A percentile compares a stretch with the other conserved stretches of the same genome.
These are phyloP conservation scores for Tachyglossus aculeatus DNA, from an alignment of 2,797 vertebrate genomes.

Conservation along the genomic window DNA sequence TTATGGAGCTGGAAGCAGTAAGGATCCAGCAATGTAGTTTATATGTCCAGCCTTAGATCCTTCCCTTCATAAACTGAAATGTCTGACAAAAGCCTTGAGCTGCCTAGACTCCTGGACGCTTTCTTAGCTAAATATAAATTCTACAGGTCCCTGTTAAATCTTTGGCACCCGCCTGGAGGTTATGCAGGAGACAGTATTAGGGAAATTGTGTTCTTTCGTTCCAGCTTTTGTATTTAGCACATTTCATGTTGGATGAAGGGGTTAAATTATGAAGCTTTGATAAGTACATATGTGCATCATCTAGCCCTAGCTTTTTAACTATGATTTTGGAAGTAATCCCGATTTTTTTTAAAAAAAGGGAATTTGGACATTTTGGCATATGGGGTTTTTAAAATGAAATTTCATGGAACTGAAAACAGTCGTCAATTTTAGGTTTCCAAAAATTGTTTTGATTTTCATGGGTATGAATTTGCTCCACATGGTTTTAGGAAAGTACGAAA, in stretches of 20 bases:
- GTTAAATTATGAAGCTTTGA: slow-evolving; percentile 62
- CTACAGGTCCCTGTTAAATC: neutral
- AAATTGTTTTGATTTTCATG: slow-evolving; percentile 68
- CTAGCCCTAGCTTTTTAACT: slow-evolving; percentile 47
- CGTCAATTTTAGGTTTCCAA: slow-evolving; percentile 59
- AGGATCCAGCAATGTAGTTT: neutral
- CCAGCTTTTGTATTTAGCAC: slow-evolving; percentile 27
- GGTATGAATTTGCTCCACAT: slow-evolving; percentile 38
- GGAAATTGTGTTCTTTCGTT: slow-evolving; percentile 18
- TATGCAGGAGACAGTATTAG: slow-evolving; percentile 7
- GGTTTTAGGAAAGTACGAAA: slow-evolving; percentile 56
- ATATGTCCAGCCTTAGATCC: neutral
- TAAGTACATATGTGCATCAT: slow-evolving; percentile 60
- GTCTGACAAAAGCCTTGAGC: slow-evolving; percentile 4
- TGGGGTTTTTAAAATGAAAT: slow-evolving; percentile 63
- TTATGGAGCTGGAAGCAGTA: accelerated
- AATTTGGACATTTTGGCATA: slow-evolving; percentile 64
- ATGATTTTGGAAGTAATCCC: slow-evolving; percentile 59
- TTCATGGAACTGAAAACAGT: slow-evolving; percentile 68
- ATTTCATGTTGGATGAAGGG: slow-evolving; percentile 39
- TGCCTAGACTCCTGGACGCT: neutral
- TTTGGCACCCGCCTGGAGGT: slow-evolving; percentile 5
- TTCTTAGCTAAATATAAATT: neutral
- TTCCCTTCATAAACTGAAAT: neutral
- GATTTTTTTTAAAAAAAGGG: slow-evolving; percentile 63